phyloP scores from a whole-genome alignment of 2,113 vertebrate species.

The Nothocercus julius region DNA sequence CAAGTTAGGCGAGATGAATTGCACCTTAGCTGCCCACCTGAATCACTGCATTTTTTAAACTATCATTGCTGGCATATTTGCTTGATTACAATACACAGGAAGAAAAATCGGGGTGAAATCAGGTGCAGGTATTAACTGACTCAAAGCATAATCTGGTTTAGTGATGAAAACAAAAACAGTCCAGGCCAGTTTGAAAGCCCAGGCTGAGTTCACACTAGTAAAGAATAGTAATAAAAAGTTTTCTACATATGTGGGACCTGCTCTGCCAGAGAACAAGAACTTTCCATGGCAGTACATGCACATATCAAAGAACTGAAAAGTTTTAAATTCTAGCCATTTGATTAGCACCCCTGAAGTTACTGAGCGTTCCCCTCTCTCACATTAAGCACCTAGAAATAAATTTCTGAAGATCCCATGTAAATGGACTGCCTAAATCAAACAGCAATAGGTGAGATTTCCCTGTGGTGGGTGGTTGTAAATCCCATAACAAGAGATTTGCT shows the following conservation, averaged over 20 bases:
- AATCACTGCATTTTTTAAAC: neutral
- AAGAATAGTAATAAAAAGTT: neutral
- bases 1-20: too few relatives aligned
- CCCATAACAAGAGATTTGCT: neutral
- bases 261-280: neutral
- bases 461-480: neutral
- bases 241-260: neutral
- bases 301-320: neutral
- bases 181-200: neutral
- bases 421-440: neutral
- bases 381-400: neutral
- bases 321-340: accelerated
- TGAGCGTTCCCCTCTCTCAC: neutral
- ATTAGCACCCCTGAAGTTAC: neutral
- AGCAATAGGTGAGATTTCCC: too few relatives aligned
- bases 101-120: neutral
- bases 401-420: neutral
- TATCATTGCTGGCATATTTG: neutral
- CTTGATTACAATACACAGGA: neutral
- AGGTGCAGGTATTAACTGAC: neutral
- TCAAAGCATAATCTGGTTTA: neutral
- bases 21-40: neutral
- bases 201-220: neutral
- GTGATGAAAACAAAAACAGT: neutral
- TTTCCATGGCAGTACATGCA: neutral